Base-by-base conservation (phyloP, 2,888 invertebrate genomes). In the Gymnocheta viridis region DNA sequence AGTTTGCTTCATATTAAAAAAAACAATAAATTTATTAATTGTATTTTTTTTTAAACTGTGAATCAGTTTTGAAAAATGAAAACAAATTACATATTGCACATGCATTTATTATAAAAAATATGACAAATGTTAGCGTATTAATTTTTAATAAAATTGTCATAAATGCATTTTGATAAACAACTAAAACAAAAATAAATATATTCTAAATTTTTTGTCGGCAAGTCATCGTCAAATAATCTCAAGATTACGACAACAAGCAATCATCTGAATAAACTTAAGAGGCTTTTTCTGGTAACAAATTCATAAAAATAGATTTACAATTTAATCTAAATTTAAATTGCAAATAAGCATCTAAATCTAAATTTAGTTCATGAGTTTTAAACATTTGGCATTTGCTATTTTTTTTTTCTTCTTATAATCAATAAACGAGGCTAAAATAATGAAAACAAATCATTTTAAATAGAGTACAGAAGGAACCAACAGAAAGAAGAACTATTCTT, bases 281-380 rank as follows among this genome's bases (percentile, higher is more conserved):
- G n/a, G 32, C 3, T 49, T 64, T 56, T 66, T 54, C n/a, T 19
- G 35, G 27, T 64, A 56, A 66, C 47, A 79, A 72, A 64, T 62
- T 66, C 51, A 51, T 78, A 10, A 10, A 81, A 81, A 81, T 78
- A 81, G 72, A 47, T 81, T 64, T 69, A 73, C 47, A 81, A 81
- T 73, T 73, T 17, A 81, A 84, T 73, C 73, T 84, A 81, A 77
- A 84, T 81, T 84, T 84, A 81, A 49, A 80, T 51, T 66, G 32
- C 27, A 69, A 58, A 58, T 64, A 27, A 58, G 29, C 3, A 82
- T 22, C 76, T 76, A 73, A 84, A 73, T 84, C 84, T 84, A 84
- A 69, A 81, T 84, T 84, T 81, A 84, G 62, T 73, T 77, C 62
- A 77, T 77, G 80, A 73, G 41, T 49, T 81, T 76, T 24, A 38